Evolutionary conservation across 1,140 invertebrate genomes (phyloP).

Genomic region (Drosophila pandora): DNA sequence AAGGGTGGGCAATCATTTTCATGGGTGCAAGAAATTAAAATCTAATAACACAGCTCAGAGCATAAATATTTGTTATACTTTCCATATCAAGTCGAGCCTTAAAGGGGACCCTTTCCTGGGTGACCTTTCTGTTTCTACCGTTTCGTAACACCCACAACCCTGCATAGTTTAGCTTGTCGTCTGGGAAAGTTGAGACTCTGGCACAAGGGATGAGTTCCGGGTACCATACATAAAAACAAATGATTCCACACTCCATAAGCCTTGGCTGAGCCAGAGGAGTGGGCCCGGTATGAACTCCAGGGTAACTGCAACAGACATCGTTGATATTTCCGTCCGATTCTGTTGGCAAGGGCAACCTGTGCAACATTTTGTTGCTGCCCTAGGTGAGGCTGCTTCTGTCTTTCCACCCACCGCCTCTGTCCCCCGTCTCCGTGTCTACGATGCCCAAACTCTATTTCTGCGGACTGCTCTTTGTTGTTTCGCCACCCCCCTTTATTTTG

Average conservation of each 20-base stretch:
- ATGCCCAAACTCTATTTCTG: slow-evolving; percentile 45
- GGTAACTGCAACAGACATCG: slow-evolving; percentile 67
- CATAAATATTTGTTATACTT: slow-evolving; percentile 82
- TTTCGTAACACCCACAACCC: slow-evolving; percentile 41
- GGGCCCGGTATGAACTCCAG: slow-evolving; percentile 16
- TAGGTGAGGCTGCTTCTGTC: slow-evolving; percentile 57
- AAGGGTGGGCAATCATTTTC: slow-evolving; percentile 41
- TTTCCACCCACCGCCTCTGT: slow-evolving; percentile 4
- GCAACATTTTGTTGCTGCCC: slow-evolving; percentile 61
- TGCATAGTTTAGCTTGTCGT: slow-evolving; percentile 61
- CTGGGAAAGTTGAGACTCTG: slow-evolving; percentile 2
- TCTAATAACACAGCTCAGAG: slow-evolving; percentile 81
- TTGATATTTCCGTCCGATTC: slow-evolving; percentile 49
- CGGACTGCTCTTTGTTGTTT: slow-evolving; percentile 73
- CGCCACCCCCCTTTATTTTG: slow-evolving; percentile 11
- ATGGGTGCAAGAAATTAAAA: slow-evolving; percentile 82
- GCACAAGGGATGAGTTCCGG: slow-evolving; percentile 21
- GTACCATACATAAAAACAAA: slow-evolving; percentile 65
- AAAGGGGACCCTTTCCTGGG: slow-evolving; percentile 3
- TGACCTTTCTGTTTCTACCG: slow-evolving; percentile 11
- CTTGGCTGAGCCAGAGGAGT: slow-evolving; percentile 1
- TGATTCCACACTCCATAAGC: slow-evolving; percentile 70
- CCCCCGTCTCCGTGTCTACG: slow-evolving; percentile 18
- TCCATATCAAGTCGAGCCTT: slow-evolving; percentile 52
- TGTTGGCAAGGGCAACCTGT: slow-evolving; percentile 69